These are phyloP conservation scores for Rhingia rostrata DNA, from an alignment of 2,888 invertebrate genomes.

Conservation along the genomic window DNA sequence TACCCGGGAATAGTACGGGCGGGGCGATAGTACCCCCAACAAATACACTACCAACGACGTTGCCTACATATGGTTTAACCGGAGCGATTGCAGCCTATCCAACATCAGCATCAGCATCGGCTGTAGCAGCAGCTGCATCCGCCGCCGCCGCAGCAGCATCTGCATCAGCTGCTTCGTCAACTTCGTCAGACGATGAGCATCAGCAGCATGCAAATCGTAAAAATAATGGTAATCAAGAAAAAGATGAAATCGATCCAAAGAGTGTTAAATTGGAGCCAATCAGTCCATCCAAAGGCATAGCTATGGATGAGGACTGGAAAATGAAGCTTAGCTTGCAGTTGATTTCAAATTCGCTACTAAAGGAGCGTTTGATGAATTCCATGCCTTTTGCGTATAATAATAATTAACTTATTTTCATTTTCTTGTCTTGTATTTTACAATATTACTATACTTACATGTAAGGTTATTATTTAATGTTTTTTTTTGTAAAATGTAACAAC, in stretches of 20 bases:
- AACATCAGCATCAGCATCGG: conserved; percentile 78
- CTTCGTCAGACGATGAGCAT: conserved; percentile 54
- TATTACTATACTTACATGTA: conserved; percentile 73
- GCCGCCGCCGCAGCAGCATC: conserved; percentile 44
- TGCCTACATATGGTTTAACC: conserved; percentile 80
- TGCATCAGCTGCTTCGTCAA: conserved; percentile 64
- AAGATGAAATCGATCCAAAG: conserved; percentile 39
- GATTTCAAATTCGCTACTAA: conserved; percentile 82
- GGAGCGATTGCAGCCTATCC: conserved; percentile 82
- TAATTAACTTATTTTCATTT: conserved; percentile 76
- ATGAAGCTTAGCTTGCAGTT: conserved; percentile 83
- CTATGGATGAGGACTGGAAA: conserved; percentile 82
- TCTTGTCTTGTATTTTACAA: conserved; percentile 69
- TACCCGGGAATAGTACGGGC: conserved; percentile 23
- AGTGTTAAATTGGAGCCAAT: conserved; percentile 76
- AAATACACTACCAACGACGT: conserved; percentile 77
- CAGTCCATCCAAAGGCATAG: conserved; percentile 74
- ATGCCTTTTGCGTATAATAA: conserved; percentile 83
- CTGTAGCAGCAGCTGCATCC: conserved; percentile 74
- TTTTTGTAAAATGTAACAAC: conserved; percentile 21
- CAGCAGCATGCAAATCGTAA: conserved; percentile 10
- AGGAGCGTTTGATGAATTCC: conserved; percentile 82
- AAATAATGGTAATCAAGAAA: conserved; percentile 2
- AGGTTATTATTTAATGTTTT: conserved; percentile 5
- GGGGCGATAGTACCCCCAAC: conserved; percentile 59